These are phyloP conservation scores for Indicator maculatus DNA, from an alignment of 2,113 vertebrate species.

Conservation along the genomic window DNA sequence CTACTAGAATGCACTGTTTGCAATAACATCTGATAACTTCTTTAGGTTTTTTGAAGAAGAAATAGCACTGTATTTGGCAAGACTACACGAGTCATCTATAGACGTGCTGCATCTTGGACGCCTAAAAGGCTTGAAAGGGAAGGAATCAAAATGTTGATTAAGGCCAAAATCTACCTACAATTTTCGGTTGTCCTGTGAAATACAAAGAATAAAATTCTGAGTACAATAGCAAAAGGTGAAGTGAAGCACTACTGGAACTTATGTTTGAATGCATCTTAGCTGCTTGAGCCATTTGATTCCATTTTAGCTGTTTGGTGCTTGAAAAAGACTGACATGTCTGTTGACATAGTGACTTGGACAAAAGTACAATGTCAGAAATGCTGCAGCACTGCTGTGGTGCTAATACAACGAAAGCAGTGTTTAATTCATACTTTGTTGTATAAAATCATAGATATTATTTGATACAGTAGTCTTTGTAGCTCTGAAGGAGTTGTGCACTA, in stretches of 20 bases:
- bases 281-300: neutral
- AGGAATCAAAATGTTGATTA: neutral
- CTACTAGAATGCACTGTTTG: neutral
- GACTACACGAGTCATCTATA: neutral
- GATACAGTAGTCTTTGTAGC: neutral
- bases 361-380: conserved; percentile 26
- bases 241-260: neutral
- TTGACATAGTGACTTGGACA: neutral
- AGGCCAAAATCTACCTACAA: neutral
- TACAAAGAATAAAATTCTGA: neutral
- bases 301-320: neutral
- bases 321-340: neutral
- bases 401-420: neutral
- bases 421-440: neutral
- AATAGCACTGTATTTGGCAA: neutral
- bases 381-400: neutral
- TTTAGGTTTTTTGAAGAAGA: neutral
- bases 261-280: neutral
- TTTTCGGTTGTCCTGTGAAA: neutral
- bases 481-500: neutral
- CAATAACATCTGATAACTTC: neutral
- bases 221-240: neutral
- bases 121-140: neutral
- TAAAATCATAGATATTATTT: neutral
- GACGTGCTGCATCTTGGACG: neutral